A percentile compares a stretch with the other conserved stretches of the same genome.
Evolutionary conservation across 2,888 invertebrate genomes (phyloP).

Genomic region (Branchellion lobata): DNA sequence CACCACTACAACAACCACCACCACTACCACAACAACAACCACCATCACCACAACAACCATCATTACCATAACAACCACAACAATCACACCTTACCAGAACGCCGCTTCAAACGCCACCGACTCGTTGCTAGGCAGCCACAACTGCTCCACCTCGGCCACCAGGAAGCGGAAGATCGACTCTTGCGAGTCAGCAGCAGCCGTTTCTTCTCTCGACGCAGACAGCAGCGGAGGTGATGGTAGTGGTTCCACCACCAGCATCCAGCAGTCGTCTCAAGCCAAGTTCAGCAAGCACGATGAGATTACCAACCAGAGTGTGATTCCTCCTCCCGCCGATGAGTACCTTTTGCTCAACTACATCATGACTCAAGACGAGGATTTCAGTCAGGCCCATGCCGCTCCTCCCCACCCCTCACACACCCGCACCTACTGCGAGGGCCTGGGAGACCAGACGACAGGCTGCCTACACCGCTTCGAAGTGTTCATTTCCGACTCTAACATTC

Average conservation of each 20-base stretch:
- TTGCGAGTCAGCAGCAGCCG: slow-evolving; percentile 44
- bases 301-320: slow-evolving; percentile 29
- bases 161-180: slow-evolving; percentile 42
- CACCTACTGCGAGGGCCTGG: slow-evolving; percentile 30
- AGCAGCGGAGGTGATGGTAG: slow-evolving; percentile 46
- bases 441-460: slow-evolving; percentile 23
- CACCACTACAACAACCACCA: too few species aligned
- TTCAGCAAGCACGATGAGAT: slow-evolving; percentile 44
- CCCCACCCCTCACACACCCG: slow-evolving; percentile 16
- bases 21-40: too few species aligned
- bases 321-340: slow-evolving; percentile 21
- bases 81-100: slow-evolving; percentile 26
- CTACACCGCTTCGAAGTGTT: slow-evolving; percentile 37
- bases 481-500: slow-evolving; percentile 31
- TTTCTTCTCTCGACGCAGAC: slow-evolving; percentile 43
- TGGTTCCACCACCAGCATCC: slow-evolving; percentile 43
- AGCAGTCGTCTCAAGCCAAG: slow-evolving; percentile 45
- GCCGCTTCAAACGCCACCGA: slow-evolving; percentile 34
- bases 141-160: slow-evolving; percentile 28
- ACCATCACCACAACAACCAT: too few species aligned
- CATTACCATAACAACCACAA: too few species aligned
- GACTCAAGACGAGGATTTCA: slow-evolving; percentile 25
- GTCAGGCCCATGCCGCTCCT: neutral
- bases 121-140: slow-evolving; percentile 33
- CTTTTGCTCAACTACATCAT: slow-evolving; percentile 24